phyloP scores from a whole-genome alignment of 1,140 invertebrate species.

The Asbolus verrucosus region DNA sequence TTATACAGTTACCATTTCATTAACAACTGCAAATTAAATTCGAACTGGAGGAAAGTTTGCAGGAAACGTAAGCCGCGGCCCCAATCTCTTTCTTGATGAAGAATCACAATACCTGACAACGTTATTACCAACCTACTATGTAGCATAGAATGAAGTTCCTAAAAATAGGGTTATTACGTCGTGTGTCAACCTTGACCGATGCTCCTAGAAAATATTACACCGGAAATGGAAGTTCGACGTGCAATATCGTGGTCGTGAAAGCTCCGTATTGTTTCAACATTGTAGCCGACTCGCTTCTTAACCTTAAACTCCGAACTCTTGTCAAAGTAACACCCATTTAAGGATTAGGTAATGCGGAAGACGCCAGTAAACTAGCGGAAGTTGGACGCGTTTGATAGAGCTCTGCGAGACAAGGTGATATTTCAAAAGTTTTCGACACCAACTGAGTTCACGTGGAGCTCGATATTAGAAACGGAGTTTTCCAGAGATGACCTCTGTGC shows the following conservation, averaged over 20 bases:
- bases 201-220: conserved; percentile 19
- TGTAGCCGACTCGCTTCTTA: conserved; percentile 4
- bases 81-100: conserved; percentile 23
- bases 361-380: not conserved
- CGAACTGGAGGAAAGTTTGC: not conserved
- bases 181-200: conserved; percentile 29
- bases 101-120: conserved; percentile 18
- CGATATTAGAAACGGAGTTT: not conserved
- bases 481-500: not conserved
- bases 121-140: conserved; percentile 22
- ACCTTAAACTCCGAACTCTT: conserved; percentile 20
- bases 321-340: conserved; percentile 25
- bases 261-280: conserved; percentile 13
- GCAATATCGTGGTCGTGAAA: not conserved
- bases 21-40: conserved; percentile 17
- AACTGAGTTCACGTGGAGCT: no score
- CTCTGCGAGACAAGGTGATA: not conserved
- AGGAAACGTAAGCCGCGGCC: not conserved
- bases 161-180: conserved; percentile 34
- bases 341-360: conserved; percentile 14
- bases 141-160: conserved; percentile 20
- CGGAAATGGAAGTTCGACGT: conserved; percentile 29
- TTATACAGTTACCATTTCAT: no score
- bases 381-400: conserved; percentile 9
- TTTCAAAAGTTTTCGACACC: conserved; percentile 8